Evolutionary conservation across 2,113 vertebrate species (phyloP).

Genomic region (Empidonax traillii): DNA sequence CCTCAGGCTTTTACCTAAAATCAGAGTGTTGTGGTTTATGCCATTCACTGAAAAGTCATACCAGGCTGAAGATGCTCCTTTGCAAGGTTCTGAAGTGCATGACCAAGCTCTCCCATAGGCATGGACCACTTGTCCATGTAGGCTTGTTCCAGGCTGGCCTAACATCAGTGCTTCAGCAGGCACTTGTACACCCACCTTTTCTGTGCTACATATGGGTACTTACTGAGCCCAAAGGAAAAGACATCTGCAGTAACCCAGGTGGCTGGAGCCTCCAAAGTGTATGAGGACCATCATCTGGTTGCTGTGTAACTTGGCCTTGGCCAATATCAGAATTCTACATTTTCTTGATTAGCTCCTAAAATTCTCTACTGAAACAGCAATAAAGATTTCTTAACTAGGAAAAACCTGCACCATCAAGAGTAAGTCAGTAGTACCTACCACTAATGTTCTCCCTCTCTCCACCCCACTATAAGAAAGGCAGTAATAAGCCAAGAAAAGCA

Average conservation of each 20-base stretch:
- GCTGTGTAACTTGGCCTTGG: background rate
- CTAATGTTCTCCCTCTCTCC: background rate
- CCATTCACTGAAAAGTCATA: background rate
- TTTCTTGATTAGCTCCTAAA: background rate
- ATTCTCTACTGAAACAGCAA: background rate
- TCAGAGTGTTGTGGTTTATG: background rate
- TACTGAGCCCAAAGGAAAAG: background rate
- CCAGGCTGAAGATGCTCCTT: background rate
- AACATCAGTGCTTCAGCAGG: background rate
- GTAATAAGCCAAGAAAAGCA: background rate
- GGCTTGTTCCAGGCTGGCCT: background rate
- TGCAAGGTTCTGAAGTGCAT: background rate
- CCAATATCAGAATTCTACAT: background rate
- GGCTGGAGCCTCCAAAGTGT: background rate
- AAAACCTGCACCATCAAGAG: background rate
- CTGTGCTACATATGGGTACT: background rate
- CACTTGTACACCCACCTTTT: background rate
- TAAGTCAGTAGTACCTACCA: background rate
- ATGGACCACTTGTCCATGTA: background rate
- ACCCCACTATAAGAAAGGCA: background rate
- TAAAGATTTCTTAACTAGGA: background rate
- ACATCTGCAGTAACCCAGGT: background rate
- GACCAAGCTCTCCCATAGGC: background rate
- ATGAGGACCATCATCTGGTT: background rate
- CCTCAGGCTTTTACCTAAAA: background rate